These are phyloP conservation scores for Trachelus stipa DNA, from an alignment of 2,888 invertebrate genomes.

Conservation along the genomic window DNA sequence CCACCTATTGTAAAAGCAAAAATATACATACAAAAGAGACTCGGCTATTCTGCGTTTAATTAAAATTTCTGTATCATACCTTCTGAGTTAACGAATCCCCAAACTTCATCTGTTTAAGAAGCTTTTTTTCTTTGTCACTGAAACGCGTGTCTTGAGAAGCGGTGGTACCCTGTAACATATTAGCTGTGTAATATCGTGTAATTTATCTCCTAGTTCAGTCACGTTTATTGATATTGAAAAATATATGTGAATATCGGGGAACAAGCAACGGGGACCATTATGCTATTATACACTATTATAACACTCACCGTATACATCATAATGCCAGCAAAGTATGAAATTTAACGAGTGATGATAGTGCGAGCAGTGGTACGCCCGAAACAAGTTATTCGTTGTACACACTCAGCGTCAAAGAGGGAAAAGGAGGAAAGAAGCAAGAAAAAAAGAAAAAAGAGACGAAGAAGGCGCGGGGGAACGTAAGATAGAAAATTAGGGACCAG, in stretches of 20 bases:
- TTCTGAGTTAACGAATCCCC: constrained; percentile 93
- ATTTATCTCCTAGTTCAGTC: constrained; percentile 8
- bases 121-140: constrained; percentile 99
- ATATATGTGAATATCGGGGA: constrained; percentile 11
- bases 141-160: constrained; percentile 99
- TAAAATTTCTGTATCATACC: constrained; percentile 68
- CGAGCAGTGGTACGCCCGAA: too few species aligned
- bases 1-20: constrained; percentile 75
- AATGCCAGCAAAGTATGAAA: constrained; percentile 18
- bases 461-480: not conserved
- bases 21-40: constrained; percentile 4
- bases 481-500: not conserved
- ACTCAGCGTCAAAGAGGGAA: not conserved
- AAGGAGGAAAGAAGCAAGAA: not conserved
- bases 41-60: not conserved
- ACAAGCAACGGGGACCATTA: not conserved
- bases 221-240: constrained; percentile 1
- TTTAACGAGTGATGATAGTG: too few species aligned
- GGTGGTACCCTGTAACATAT: constrained; percentile 86
- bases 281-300: not conserved
- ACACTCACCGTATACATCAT: not conserved
- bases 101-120: constrained; percentile 99
- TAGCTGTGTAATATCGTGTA: not conserved
- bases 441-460: not conserved
- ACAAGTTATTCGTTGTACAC: too few species aligned